Evolutionary conservation across 2,888 invertebrate genomes (phyloP), one percentile per base, ranked within the genome.

Genomic region (Drosophila hawaiiensis): DNA sequence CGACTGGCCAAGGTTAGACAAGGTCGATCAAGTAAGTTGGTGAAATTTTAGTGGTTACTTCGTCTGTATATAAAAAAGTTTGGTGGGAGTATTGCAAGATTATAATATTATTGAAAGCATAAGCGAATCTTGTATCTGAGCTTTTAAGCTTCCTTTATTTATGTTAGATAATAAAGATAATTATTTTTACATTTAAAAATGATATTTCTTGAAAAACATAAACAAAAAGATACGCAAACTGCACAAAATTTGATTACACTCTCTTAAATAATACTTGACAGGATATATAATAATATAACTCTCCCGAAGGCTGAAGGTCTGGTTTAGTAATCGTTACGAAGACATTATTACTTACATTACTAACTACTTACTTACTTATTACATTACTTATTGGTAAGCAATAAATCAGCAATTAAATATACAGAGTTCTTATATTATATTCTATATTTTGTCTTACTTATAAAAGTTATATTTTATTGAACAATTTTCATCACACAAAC

Each of bases 1-100:
- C 64, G 66, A 55, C 41, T 78, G 64, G 47, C 61, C 75, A 79
- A 68, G 79, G 67, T 66, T 62, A 54, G 25, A 69, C 70, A 79
- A 79, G 73, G 80, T 76, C 73, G 29, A 39, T 25, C 19, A 39
- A 41, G 35, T 35, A 54, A 28, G 3, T 37, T 43, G 43, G 68
- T 28, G 78, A 78, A 70, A 78, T 58, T 60, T 53, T 35, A 29
- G 49, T 60, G n/a, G 12, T 14, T 35, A 22, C 14, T 1, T 33
- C 10, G 35, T n/a, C 9, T 25, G 62, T 25, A 29, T 5, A 29
- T 33, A 25, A 2, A 52, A n/a, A 29, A 14, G 52, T 25, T 16
- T 25, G 9, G 9, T 25, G 4, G 9, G 16, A 25, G 47, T 2
- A 47, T 7, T 16, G 1, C 29, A 25, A 14, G n/a, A 29, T 19